Conservation (phyloP, 2,888 invertebrate species). For the Melolontha melolontha region DNA sequence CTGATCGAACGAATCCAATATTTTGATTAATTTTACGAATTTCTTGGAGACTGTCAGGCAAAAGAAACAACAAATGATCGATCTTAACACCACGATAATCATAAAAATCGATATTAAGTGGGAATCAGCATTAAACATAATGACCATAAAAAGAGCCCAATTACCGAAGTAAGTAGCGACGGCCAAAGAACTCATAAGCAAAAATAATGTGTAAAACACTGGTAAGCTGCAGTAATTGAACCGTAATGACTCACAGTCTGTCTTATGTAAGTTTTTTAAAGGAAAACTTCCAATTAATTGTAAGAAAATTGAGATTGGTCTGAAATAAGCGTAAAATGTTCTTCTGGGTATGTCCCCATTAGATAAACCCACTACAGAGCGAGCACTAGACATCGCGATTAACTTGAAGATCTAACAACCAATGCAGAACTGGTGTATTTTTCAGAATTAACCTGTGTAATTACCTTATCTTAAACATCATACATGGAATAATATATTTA, state of each 20-base stretch:
- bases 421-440: too few species aligned
- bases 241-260: not conserved
- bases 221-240: slow-evolving; percentile 12
- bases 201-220: slow-evolving; percentile 2
- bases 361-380: too few species aligned
- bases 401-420: too few species aligned
- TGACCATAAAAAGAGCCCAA: too few species aligned
- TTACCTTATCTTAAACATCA: too few species aligned
- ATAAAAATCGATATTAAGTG: slow-evolving; percentile 28
- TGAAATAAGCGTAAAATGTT: slow-evolving; percentile 6
- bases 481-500: too few species aligned
- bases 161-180: too few species aligned
- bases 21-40: slow-evolving; percentile 49
- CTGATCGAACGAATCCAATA: slow-evolving; percentile 48
- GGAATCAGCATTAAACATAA: not conserved
- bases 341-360: not conserved
- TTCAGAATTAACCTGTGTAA: too few species aligned
- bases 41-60: slow-evolving; percentile 43
- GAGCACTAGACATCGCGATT: too few species aligned
- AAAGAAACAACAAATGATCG: slow-evolving; percentile 46
- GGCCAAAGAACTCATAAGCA: not conserved
- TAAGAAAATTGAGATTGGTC: not conserved
- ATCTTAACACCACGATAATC: slow-evolving; percentile 45
- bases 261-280: not conserved
- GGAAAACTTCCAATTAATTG: not conserved